Percentiles rank a stretch among this genome's conserved stretches.
These are phyloP conservation scores for Thomomys bottae DNA, from an alignment of 2,113 vertebrate genomes.

Conservation along the genomic window DNA sequence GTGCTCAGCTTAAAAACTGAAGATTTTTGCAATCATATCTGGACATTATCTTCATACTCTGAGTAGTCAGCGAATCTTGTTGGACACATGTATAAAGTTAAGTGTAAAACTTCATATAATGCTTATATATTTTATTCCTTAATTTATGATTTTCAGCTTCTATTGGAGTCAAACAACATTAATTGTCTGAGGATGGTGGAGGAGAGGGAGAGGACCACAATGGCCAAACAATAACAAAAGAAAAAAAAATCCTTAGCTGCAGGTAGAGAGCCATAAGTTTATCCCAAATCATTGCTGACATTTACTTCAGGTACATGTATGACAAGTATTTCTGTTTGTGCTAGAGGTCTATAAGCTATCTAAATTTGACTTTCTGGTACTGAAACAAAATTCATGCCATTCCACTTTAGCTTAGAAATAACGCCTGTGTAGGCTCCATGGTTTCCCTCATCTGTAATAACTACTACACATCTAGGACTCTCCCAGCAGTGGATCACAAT, in stretches of 20 bases:
- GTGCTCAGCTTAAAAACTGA: too few species aligned
- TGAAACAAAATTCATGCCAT: not conserved
- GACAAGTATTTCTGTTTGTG: slow-evolving; percentile 33
- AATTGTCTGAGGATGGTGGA: not conserved
- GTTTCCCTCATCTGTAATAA: too few species aligned
- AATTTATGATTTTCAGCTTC: not conserved
- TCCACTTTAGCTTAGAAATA: slow-evolving; percentile 1
- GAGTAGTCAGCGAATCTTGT: too few species aligned
- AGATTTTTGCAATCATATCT: too few species aligned
- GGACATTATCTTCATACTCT: slow-evolving; percentile 29
- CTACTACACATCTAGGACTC: too few species aligned
- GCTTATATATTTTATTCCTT: slow-evolving; percentile 31
- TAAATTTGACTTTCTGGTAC: slow-evolving; percentile 28
- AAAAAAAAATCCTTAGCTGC: slow-evolving; percentile 39
- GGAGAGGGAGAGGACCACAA: too few species aligned
- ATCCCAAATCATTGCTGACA: slow-evolving; percentile 49
- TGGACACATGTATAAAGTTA: not conserved
- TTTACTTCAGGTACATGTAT: slow-evolving; percentile 53
- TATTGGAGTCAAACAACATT: slow-evolving; percentile 24
- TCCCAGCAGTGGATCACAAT: too few species aligned
- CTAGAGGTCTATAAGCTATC: slow-evolving; percentile 25
- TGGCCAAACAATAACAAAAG: too few species aligned
- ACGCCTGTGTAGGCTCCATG: too few species aligned
- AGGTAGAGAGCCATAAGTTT: slow-evolving; percentile 24
- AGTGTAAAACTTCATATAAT: slow-evolving; percentile 19